Conservation (phyloP, 2,113 vertebrate genomes). For the Puma concolor region DNA sequence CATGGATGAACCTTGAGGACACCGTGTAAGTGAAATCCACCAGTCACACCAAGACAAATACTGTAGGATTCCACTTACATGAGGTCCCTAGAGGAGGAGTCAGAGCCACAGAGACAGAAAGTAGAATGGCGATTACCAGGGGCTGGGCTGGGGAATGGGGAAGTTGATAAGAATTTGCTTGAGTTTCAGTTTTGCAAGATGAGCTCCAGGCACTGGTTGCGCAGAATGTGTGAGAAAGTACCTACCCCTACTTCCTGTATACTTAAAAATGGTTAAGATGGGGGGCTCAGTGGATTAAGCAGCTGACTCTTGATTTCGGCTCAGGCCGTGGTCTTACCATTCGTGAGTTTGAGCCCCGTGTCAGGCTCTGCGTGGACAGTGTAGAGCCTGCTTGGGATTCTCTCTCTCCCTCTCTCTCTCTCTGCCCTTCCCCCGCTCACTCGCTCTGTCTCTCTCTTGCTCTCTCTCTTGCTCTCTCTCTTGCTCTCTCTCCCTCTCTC, state of each 20-base stretch:
- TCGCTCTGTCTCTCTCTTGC: too few relatives aligned
- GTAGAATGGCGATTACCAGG: background rate
- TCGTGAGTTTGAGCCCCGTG: background rate
- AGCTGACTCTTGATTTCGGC: background rate
- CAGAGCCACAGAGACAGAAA: background rate
- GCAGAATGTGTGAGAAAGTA: too few relatives aligned
- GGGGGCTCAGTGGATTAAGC: background rate
- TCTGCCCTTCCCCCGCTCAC: background rate
- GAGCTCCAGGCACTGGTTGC: background rate
- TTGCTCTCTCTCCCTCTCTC: background rate
- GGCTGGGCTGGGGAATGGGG: background rate
- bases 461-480: background rate
- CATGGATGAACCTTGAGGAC: background rate
- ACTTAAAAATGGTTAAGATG: background rate
- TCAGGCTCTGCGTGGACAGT: background rate
- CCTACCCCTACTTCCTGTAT: too few relatives aligned
- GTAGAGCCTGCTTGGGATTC: background rate
- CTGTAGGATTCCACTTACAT: background rate
- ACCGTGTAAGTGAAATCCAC: background rate
- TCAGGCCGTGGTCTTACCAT: background rate
- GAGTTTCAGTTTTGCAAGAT: background rate
- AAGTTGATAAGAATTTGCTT: too few relatives aligned
- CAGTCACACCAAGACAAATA: background rate
- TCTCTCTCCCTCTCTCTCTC: background rate
- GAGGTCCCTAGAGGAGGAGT: background rate